phyloP scores from a whole-genome alignment of 1,140 invertebrate species.

The Brachionus paranguensis region DNA sequence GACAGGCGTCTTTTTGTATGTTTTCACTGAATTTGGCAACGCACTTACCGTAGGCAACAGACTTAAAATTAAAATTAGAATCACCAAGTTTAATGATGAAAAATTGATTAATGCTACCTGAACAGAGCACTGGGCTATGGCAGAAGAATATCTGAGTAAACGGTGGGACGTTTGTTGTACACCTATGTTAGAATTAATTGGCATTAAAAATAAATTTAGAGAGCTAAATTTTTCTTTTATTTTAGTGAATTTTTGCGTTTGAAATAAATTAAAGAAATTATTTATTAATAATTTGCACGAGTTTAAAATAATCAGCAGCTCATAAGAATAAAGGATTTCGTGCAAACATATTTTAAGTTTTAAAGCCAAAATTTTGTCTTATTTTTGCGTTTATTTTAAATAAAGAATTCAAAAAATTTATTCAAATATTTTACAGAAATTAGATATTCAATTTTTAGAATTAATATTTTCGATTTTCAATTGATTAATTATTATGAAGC shows the following conservation, averaged over 20 bases:
- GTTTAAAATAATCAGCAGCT: background rate
- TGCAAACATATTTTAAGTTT: too few species aligned
- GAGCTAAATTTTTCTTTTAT: background rate
- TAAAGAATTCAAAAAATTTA: too few species aligned
- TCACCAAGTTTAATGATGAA: background rate
- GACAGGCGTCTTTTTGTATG: conserved; percentile 31
- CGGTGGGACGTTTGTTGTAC: conserved; percentile 16
- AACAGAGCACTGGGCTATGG: conserved; percentile 16
- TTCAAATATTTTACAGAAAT: too few species aligned
- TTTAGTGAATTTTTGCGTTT: background rate
- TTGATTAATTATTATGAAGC: too few species aligned
- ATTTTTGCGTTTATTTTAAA: too few species aligned
- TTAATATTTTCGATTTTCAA: too few species aligned
- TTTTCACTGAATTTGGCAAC: conserved; percentile 1
- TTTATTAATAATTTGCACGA: background rate
- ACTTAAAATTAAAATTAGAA: background rate
- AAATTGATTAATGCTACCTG: background rate
- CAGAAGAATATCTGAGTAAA: conserved; percentile 31
- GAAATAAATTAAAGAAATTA: background rate
- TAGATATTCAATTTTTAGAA: too few species aligned
- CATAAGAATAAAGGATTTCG: too few species aligned
- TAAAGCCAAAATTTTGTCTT: too few species aligned
- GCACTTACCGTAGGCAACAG: conserved; percentile 31
- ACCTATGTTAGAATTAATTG: background rate
- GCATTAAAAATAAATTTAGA: background rate